Conservation (phyloP, 1,140 invertebrate species). For the Aricia agestis region DNA sequence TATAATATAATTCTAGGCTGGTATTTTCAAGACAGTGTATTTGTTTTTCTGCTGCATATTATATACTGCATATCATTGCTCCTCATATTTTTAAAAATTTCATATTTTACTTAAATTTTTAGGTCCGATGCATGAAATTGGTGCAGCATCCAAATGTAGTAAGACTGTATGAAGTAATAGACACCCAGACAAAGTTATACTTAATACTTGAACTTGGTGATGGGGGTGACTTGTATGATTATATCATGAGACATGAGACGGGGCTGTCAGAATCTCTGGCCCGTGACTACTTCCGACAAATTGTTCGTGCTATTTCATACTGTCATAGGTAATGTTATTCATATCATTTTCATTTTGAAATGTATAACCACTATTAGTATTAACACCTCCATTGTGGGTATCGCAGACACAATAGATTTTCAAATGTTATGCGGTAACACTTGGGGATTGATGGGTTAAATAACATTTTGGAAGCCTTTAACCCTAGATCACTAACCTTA, state of each 20-base stretch:
- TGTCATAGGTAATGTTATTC: slow-evolving; percentile 88
- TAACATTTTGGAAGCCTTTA: no score
- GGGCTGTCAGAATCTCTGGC: slow-evolving; percentile 87
- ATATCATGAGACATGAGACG: slow-evolving; percentile 97
- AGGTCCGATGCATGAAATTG: slow-evolving; percentile 98
- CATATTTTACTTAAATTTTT: slow-evolving; percentile 34
- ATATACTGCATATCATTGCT: no score
- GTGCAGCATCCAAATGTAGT: slow-evolving; percentile 99
- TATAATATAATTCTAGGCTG: no score
- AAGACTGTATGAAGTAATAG: slow-evolving; percentile 98
- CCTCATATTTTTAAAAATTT: no score
- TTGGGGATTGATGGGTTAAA: no score
- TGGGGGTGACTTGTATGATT: slow-evolving; percentile 99
- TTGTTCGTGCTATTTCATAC: slow-evolving; percentile 97
- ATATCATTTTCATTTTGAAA: neutral
- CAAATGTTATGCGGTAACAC: no score
- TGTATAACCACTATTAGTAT: no score
- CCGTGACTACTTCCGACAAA: slow-evolving; percentile 96
- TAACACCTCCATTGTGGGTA: no score
- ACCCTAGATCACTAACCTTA: no score
- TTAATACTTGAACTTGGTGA: slow-evolving; percentile 98
- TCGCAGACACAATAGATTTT: no score
- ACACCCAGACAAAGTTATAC: slow-evolving; percentile 97
- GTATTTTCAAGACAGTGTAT: no score
- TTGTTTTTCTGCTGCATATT: neutral